Conservation (phyloP, 2,113 vertebrate genomes). For the Solea senegalensis region DNA sequence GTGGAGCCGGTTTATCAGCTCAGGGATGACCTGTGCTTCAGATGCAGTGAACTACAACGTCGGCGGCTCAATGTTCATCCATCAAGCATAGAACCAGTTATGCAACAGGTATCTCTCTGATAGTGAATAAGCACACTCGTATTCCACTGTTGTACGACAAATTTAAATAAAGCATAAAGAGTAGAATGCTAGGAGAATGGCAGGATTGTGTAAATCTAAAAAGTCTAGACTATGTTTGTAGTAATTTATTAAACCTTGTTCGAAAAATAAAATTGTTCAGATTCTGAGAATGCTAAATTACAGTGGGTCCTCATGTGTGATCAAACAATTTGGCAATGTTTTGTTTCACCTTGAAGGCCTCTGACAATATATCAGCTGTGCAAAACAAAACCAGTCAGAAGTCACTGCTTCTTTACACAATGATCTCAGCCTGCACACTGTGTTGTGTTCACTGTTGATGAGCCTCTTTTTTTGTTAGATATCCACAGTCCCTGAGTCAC, state of each 20-base stretch:
- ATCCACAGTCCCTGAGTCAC: conserved; percentile 39
- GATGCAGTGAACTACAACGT: conserved; percentile 68
- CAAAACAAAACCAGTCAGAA: too few relatives aligned
- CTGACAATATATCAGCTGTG: conserved; percentile 1
- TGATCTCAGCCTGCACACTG: conserved; percentile 27
- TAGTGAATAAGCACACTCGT: background rate
- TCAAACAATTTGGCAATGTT: background rate
- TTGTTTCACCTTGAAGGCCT: background rate
- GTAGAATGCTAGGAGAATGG: background rate
- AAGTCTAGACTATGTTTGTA: too few relatives aligned
- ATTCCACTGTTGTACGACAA: background rate
- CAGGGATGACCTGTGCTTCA: conserved; percentile 82
- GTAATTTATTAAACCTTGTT: background rate
- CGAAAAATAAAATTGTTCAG: background rate
- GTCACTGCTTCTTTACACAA: conserved; percentile 29
- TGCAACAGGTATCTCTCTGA: conserved; percentile 83
- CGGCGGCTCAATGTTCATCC: conserved; percentile 42
- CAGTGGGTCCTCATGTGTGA: background rate
- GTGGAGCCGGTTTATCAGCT: conserved; percentile 86
- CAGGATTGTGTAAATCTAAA: background rate
- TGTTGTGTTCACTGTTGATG: conserved; percentile 21
- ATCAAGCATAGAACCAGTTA: conserved; percentile 69
- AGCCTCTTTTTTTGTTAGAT: conserved; percentile 54
- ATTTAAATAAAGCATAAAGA: background rate
- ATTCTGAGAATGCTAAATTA: background rate